Conservation (phyloP, 2,888 invertebrate species). For the Campoplex nolae region DNA sequence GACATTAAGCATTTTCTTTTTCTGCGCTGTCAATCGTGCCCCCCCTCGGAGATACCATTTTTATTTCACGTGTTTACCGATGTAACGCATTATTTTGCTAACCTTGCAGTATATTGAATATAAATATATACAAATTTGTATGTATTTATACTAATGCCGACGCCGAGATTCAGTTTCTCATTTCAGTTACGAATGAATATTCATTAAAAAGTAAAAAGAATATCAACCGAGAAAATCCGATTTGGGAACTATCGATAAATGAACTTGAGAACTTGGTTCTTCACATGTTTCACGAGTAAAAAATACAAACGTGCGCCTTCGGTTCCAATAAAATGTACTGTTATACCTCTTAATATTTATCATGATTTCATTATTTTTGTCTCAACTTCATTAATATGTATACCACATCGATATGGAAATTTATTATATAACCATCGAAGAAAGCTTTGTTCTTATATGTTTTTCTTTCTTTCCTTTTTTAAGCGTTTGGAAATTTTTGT, state of each 20-base stretch:
- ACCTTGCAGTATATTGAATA: conserved; percentile 30
- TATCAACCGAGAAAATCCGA: conserved; percentile 5
- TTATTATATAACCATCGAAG: conserved; percentile 23
- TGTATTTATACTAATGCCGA: not conserved
- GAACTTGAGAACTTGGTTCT: conserved; percentile 22
- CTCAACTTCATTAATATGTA: conserved; percentile 11
- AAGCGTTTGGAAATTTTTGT: not conserved
- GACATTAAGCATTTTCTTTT: conserved; percentile 41
- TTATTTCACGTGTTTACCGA: conserved; percentile 50
- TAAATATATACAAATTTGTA: not conserved
- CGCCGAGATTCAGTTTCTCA: not conserved
- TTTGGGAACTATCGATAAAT: not conserved
- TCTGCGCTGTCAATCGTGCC: conserved; percentile 19
- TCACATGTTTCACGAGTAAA: conserved; percentile 1
- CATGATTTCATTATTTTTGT: conserved; percentile 32
- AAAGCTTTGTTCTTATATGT: not conserved
- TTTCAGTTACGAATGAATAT: conserved; percentile 1
- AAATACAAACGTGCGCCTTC: conserved; percentile 53
- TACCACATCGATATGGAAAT: conserved; percentile 16
- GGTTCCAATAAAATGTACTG: conserved; percentile 68
- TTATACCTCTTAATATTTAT: conserved; percentile 62
- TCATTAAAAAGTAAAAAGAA: conserved; percentile 21
- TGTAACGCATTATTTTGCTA: conserved; percentile 41
- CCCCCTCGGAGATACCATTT: conserved; percentile 21
- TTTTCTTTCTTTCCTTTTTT: not conserved